Base-by-base conservation (phyloP, 1,140 invertebrate species). In the Papilio glaucus region DNA sequence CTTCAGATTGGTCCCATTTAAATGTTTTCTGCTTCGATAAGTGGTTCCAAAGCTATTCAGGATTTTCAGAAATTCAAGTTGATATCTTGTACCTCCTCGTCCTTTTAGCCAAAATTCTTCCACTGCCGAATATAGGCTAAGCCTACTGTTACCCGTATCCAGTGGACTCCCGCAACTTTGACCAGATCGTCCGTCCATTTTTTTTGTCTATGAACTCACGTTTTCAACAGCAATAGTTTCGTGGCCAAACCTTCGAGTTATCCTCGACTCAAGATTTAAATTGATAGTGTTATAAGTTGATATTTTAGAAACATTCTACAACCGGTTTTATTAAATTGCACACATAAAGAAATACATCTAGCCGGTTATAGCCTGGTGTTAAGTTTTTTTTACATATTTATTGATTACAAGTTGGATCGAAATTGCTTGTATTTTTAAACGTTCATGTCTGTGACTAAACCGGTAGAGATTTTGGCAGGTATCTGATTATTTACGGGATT, bases 251-350 rank as follows among this genome's bases (percentile, higher is more conserved):
- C 21, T 0, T 57, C 45, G 21, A 53, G 9, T 57, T 1, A 57
- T 57, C 49, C 21, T 57, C 49, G 49, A 24, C 21, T 26, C 9
- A 57, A 12, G 10, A 57, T 13, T 7, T 57, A 24, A 26, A 53
- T 53, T 24, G 45, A 53, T 53, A 18, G 21, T 24, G 42, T 45
- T 15, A 12, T 24, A 57, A 21, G n/a, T 8, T 49, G 8, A 57
- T 57, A 24, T 57, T 57, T 57, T 53, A 53, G 21, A 57, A 57
- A 57, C 21, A 57, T 24, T 57, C 49, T 57, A 57, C 49, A 57
- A 57, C 49, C 49, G 24, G 49, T 57, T 57, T 57, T 57, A 57
- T 57, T 3, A 24, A 57, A 26, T 57, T 57, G 10, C 49, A 57
- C 24, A 26, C 1, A 13, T 21, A 49, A 49, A 24, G 21, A 57